Evolutionary conservation across 2,113 vertebrate genomes (phyloP).

Genomic region (Puntigrus tetrazona): DNA sequence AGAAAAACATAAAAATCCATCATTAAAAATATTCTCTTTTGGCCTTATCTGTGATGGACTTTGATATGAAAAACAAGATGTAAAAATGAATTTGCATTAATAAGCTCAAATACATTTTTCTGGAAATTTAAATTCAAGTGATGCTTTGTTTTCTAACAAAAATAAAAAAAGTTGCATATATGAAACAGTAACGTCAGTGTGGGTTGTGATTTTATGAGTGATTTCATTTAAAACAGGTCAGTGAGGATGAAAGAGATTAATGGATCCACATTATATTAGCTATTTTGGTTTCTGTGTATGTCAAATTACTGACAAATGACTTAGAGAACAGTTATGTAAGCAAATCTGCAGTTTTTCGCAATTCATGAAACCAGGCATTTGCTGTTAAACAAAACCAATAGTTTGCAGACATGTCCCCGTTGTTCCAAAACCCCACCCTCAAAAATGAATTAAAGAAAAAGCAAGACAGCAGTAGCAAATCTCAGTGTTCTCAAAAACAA

Average conservation of each 20-base stretch:
- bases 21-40: background rate
- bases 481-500: background rate
- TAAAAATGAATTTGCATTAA: slow-evolving; percentile 20
- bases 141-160: background rate
- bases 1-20: background rate
- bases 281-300: background rate
- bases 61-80: background rate
- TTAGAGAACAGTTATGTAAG: slow-evolving; percentile 15
- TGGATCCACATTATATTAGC: slow-evolving; percentile 5
- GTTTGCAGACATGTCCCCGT: background rate
- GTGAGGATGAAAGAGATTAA: background rate
- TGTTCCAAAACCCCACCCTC: background rate
- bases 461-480: background rate
- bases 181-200: background rate
- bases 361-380: background rate
- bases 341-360: background rate
- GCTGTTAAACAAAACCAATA: background rate
- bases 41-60: slow-evolving; percentile 7
- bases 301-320: slow-evolving; percentile 10
- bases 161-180: background rate
- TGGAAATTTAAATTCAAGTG: background rate
- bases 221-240: background rate
- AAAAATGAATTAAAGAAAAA: background rate
- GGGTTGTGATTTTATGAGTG: background rate
- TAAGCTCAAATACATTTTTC: slow-evolving; percentile 1